Evolutionary conservation across 2,113 vertebrate species (phyloP).

Genomic region (Rhinolophus ferrumequinum): DNA sequence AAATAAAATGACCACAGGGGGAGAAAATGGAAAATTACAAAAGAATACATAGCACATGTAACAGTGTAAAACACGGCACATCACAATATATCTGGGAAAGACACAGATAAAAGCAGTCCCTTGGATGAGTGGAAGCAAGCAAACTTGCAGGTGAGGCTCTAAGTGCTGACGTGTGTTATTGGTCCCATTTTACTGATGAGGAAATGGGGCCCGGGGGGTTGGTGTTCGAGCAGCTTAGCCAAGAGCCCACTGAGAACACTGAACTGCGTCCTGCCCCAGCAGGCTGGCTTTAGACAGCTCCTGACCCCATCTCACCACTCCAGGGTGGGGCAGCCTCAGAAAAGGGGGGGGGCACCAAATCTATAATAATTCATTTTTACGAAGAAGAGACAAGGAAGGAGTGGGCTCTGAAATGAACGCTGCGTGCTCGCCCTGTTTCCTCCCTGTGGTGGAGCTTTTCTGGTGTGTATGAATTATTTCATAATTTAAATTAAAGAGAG

Average conservation of each 20-base stretch:
- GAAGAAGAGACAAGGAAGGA: background rate
- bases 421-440: background rate
- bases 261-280: background rate
- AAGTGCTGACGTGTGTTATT: rapidly evolving
- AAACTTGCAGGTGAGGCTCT: rapidly evolving
- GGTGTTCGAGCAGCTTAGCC: too few relatives aligned
- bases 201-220: background rate
- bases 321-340: background rate
- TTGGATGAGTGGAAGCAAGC: background rate
- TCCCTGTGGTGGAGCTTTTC: background rate
- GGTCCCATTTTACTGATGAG: background rate
- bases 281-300: background rate
- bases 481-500: background rate
- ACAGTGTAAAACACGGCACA: background rate
- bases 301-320: background rate
- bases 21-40: background rate
- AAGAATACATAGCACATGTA: background rate
- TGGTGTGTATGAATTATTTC: background rate
- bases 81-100: background rate
- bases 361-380: background rate
- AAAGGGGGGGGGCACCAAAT: background rate
- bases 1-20: rapidly evolving
- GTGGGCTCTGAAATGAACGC: rapidly evolving
- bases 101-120: too few relatives aligned
- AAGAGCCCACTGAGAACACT: rapidly evolving